A percentile compares a stretch with the other conserved stretches of the same genome.
Conservation (phyloP, 2,113 vertebrate genomes). For the Heterocephalus glaber region DNA sequence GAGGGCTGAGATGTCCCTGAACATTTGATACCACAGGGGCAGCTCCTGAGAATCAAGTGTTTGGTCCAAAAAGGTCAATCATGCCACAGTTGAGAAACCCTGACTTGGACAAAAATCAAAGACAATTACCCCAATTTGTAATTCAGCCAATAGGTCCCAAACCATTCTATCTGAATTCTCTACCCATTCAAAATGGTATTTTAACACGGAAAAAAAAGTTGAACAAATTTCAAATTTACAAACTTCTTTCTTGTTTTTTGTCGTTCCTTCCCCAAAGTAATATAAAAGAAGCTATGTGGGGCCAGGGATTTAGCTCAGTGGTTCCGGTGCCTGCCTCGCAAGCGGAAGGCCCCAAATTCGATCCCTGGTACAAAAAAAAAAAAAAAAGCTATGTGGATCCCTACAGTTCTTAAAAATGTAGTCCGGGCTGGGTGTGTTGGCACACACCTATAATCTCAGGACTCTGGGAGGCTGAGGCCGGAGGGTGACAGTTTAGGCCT, state of each 20-base stretch:
- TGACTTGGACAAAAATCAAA: neutral
- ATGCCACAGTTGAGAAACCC: neutral
- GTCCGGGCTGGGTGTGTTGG: neutral
- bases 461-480: neutral
- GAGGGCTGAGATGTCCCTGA: no score
- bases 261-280: neutral
- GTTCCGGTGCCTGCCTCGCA: no score
- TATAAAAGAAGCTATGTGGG: neutral
- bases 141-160: neutral
- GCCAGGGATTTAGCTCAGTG: no score
- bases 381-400: neutral
- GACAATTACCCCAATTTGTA: neutral
- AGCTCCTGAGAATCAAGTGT: neutral
- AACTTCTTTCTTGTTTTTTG: neutral
- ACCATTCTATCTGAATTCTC: neutral
- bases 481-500: neutral
- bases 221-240: neutral
- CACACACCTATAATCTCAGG: neutral
- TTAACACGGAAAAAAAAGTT: neutral
- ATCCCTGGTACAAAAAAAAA: no score
- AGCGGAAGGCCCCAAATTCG: no score
- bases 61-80: neutral
- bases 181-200: neutral
- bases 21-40: neutral
- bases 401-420: neutral